Evolutionary conservation across 2,113 vertebrate genomes (phyloP).

Genomic region (Rhabdomys dilectus): DNA sequence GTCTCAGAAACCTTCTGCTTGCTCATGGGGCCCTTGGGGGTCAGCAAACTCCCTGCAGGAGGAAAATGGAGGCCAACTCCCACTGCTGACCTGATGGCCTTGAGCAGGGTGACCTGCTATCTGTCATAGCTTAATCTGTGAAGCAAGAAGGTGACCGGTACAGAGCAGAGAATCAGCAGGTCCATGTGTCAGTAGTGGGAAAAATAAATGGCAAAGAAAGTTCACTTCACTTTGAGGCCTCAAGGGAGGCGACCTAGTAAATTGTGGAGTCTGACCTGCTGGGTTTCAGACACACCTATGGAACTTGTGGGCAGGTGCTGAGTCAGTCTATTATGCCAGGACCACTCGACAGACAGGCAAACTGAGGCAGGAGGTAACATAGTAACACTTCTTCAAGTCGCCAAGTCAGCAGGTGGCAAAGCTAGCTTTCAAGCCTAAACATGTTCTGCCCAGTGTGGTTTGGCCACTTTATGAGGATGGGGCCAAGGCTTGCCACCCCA

Average conservation of each 20-base stretch:
- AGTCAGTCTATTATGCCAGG: rapidly evolving
- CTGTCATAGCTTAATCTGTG: rapidly evolving
- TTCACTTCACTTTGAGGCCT: neutral
- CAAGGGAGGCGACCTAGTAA: rapidly evolving
- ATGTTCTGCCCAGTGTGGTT: no score
- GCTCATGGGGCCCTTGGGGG: rapidly evolving
- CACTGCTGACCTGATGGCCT: neutral
- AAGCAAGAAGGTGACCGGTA: rapidly evolving
- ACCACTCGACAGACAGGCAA: neutral
- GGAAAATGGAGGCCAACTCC: no score
- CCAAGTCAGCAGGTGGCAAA: neutral
- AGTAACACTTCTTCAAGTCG: no score
- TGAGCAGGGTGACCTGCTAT: neutral
- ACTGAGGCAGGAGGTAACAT: rapidly evolving
- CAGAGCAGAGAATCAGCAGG: rapidly evolving
- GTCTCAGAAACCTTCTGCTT: neutral
- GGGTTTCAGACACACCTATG: rapidly evolving
- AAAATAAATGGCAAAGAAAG: neutral
- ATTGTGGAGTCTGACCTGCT: neutral
- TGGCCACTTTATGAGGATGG: neutral
- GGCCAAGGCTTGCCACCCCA: no score
- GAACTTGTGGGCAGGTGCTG: rapidly evolving
- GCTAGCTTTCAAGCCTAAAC: neutral
- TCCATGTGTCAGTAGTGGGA: rapidly evolving
- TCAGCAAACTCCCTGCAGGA: neutral